Conservation (phyloP, 2,113 vertebrate species). For the Circaetus cinerascens region DNA sequence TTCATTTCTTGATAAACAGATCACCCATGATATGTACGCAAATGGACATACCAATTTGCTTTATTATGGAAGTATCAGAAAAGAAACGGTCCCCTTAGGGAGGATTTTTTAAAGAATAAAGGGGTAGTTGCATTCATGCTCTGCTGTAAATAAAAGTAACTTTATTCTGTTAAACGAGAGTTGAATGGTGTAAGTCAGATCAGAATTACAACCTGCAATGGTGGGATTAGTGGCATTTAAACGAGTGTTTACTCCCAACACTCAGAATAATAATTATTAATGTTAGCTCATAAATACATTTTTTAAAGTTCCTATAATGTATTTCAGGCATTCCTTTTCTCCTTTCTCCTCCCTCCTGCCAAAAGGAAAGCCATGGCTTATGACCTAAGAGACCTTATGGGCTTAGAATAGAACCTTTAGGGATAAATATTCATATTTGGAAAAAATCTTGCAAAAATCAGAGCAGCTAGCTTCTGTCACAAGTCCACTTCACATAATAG, state of each 20-base stretch:
- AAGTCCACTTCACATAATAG: background rate
- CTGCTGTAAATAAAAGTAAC: background rate
- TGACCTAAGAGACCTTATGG: background rate
- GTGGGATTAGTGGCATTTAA: background rate
- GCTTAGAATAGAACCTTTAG: background rate
- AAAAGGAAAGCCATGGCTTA: background rate
- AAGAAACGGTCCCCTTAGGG: background rate
- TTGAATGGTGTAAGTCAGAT: background rate
- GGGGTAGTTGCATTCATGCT: background rate
- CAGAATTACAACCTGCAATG: background rate
- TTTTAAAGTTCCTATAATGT: background rate
- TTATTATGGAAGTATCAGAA: conserved; percentile 23
- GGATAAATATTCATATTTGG: background rate
- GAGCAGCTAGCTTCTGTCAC: background rate
- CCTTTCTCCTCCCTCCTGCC: background rate
- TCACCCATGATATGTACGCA: conserved; percentile 25
- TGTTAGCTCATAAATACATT: background rate
- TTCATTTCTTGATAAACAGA: conserved; percentile 72
- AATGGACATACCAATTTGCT: conserved; percentile 53
- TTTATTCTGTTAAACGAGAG: background rate
- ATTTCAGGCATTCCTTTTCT: background rate
- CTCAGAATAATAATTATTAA: background rate
- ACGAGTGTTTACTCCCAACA: background rate
- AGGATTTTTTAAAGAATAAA: background rate
- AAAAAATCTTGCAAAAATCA: background rate